Percentiles rank a stretch among this genome's conserved stretches.
Evolutionary conservation across 2,888 invertebrate genomes (phyloP).

Genomic region (Eupithecia insigniata): DNA sequence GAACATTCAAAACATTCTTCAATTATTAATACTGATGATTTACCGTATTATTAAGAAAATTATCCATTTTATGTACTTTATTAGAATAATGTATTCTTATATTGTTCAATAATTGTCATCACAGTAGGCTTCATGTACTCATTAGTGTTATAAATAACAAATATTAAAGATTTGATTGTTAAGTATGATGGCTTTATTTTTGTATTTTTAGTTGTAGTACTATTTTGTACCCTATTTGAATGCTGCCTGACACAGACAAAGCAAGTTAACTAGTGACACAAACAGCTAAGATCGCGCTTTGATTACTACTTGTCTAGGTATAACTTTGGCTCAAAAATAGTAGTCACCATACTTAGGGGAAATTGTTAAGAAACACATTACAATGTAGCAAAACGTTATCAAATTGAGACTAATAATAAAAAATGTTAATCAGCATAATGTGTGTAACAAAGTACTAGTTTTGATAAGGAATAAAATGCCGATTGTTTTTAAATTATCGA

Average conservation of each 20-base stretch:
- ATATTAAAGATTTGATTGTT: constrained; percentile 3
- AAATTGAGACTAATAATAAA: constrained; percentile 52
- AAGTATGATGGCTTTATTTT: constrained; percentile 10
- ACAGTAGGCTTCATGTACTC: constrained; percentile 24
- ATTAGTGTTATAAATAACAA: neutral
- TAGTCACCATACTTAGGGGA: constrained; percentile 31
- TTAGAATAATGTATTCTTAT: constrained; percentile 41
- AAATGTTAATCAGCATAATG: constrained; percentile 75
- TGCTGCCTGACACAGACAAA: neutral
- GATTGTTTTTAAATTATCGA: constrained; percentile 62
- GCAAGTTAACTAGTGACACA: neutral
- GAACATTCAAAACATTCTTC: constrained; percentile 31
- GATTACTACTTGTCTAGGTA: neutral
- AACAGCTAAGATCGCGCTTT: neutral
- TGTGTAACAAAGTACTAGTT: constrained; percentile 68
- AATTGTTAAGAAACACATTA: constrained; percentile 39
- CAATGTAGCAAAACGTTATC: constrained; percentile 47
- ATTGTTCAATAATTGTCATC: constrained; percentile 38
- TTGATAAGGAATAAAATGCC: constrained; percentile 74
- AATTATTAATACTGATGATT: constrained; percentile 36
- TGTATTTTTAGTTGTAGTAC: neutral
- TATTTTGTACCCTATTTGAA: neutral
- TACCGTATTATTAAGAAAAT: constrained; percentile 30
- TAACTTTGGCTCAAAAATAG: constrained; percentile 31
- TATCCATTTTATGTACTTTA: constrained; percentile 54